Evolutionary conservation across 1,140 invertebrate species (phyloP).

Genomic region (Drosophila willistoni): DNA sequence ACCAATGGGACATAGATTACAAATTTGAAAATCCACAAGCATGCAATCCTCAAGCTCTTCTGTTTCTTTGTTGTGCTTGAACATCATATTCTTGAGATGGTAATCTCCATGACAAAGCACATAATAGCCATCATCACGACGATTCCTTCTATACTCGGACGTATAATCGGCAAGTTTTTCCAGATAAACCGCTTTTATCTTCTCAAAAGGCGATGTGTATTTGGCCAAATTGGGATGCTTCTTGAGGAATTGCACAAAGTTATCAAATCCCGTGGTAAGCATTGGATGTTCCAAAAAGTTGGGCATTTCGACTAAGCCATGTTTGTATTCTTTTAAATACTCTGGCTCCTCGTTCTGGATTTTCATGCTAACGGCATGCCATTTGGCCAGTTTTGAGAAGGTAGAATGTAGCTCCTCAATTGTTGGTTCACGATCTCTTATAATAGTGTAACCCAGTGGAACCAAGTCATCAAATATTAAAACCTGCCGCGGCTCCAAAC

Average conservation of each 20-base stretch:
- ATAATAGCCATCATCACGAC: conserved; percentile 19
- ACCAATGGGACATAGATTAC: conserved; percentile 43
- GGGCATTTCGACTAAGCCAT: conserved; percentile 38
- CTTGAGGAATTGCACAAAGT: conserved; percentile 26
- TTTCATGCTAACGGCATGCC: conserved; percentile 63
- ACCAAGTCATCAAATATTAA: conserved; percentile 68
- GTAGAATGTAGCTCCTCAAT: conserved; percentile 44
- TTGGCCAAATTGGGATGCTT: conserved; percentile 8
- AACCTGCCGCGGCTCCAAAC: conserved; percentile 48
- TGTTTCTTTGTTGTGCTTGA: conserved; percentile 41
- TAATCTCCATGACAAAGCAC: conserved; percentile 55
- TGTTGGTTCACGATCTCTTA: conserved; percentile 38
- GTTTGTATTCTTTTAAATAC: conserved; percentile 39
- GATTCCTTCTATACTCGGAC: conserved; percentile 28
- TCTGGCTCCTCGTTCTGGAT: conserved; percentile 49
- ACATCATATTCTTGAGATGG: conserved; percentile 58
- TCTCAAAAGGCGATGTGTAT: conserved; percentile 19
- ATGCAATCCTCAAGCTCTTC: conserved; percentile 43
- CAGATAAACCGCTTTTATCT: background rate
- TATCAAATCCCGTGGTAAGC: conserved; percentile 38
- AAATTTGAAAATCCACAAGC: conserved; percentile 59
- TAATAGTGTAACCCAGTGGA: conserved; percentile 38
- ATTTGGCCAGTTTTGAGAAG: conserved; percentile 58
- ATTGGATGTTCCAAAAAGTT: conserved; percentile 26
- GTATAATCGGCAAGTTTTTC: background rate